Base-by-base conservation (phyloP, 2,113 vertebrate genomes). In the Dipodomys ordii region DNA sequence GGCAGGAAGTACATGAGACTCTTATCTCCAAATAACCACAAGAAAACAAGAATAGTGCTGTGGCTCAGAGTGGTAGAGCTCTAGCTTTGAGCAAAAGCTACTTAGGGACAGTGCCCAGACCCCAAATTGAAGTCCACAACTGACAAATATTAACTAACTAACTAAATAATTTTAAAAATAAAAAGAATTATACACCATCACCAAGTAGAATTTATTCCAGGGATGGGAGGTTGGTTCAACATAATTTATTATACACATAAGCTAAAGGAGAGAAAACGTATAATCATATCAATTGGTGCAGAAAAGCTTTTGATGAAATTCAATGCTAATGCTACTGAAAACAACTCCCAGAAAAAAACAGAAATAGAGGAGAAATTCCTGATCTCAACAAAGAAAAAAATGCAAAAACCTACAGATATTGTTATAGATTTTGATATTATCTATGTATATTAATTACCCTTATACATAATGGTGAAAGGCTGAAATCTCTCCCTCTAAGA, bases 251-350 rank as follows among this genome's bases (percentile, higher is more conserved):
- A 57, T 16, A 57, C 53, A 57, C 15, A 57, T 57, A 57, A 57
- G 4, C 4, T 16, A 57, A 57, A 57, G 30, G n/a, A 72, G 46
- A 69, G 65, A 67, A 68, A 23, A 7, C 71, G 77, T 71, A 83
- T 44, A 28, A 74, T 81, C 46, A 80, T 69, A 91, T 90, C 46
- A 86, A 57, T 46, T 62, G 77, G 60, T 86, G 35, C 46, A 74
- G 46, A 69, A 87, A 81, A 76, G 28, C 69, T 44, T 86, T 60
- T 46, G 28, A 86, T 22, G 74, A 81, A 83, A 93, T 74, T 87
- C 69, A 76, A 76, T 39, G 57, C 28, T 23, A 15, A 39, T 16
- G 77, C 44, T 20, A 82, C 35, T 19, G 25, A 64, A 62, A 83
- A 53, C 39, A 69, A 11, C 60, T 65, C 44, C 68, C 30, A 94